A percentile compares a stretch with the other conserved stretches of the same genome.
phyloP scores from a whole-genome alignment of 2,888 invertebrate genomes.

The Erebia epiphron region DNA sequence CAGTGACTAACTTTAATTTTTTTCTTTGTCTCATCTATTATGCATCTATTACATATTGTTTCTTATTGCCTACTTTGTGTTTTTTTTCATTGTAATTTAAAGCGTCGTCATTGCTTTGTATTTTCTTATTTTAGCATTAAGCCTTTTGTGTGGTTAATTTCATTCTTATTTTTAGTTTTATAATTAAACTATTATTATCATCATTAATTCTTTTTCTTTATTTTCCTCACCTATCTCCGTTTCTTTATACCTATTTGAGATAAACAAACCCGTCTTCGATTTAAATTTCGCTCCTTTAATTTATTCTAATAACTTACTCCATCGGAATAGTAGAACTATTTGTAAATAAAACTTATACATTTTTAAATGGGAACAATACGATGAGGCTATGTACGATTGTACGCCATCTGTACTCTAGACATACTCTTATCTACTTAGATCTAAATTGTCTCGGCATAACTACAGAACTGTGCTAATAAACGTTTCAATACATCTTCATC shows the following conservation, averaged over 20 bases:
- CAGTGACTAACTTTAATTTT: conserved; percentile 44
- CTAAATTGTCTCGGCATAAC: conserved; percentile 69
- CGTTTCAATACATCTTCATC: conserved; percentile 58
- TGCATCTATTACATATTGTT: conserved; percentile 31
- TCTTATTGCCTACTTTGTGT: conserved; percentile 39
- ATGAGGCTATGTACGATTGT: conserved; percentile 77
- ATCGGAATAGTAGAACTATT: conserved; percentile 70
- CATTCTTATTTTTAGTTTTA: conserved; percentile 81
- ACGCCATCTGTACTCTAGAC: conserved; percentile 80
- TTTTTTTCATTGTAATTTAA: conserved; percentile 58
- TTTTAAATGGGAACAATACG: conserved; percentile 81
- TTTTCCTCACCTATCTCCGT: conserved; percentile 60
- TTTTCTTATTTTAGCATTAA: conserved; percentile 77
- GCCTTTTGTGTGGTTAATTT: conserved; percentile 82
- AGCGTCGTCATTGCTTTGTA: conserved; percentile 57
- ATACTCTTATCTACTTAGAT: conserved; percentile 73
- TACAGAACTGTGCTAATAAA: conserved; percentile 52
- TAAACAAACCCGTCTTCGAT: not conserved
- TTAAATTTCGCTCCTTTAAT: conserved; percentile 15
- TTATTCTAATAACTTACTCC: conserved; percentile 47
- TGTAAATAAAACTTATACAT: conserved; percentile 80
- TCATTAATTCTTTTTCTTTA: conserved; percentile 76
- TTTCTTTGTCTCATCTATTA: conserved; percentile 43
- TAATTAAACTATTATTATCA: conserved; percentile 82
- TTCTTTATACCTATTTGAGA: conserved; percentile 50